Evolutionary conservation across 1,140 invertebrate species (phyloP), one percentile per base, ranked within the genome.

Genomic region (Apocrypta bakeri): DNA sequence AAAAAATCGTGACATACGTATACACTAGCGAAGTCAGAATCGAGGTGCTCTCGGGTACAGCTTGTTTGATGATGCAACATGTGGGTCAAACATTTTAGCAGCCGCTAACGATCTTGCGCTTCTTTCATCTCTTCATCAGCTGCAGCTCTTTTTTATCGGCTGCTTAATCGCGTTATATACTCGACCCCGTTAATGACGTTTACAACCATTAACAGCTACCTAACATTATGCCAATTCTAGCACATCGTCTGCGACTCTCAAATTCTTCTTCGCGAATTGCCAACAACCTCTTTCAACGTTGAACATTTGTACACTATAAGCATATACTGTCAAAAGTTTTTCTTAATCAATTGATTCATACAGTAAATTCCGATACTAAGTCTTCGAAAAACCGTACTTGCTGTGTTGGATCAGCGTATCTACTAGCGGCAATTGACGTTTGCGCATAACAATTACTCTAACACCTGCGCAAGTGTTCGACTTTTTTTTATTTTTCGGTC

Each of bases 61-160:
- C 27, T 56, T 74, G 25, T 3, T 29, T 33, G 68, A 73, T 87
- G 85, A 89, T 75, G 86, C 71, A 87, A 88, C 83, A 90, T 89
- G 85, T 91, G 86, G 90, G 90, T 90, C 90, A 87, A 87, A 88
- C 85, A 88, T 91, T 92, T 92, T 91, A 92, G 90, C 88, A 87
- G 80, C 61, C 82, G 85, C 83, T 88, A 90, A 90, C 84, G 84
- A 89, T 89, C 83, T 90, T 86, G 86, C 64, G 64, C 64, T 31
- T 83, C 69, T 27, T 63, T 40, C 48, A 56, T 56, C 21, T 56
- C 48, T 56, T 7, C 48, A 17, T 4, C 48, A 21, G 29, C 64
- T 4, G 31, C 78, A 29, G 61, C 72, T 76, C 29, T 42, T 81
- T 71, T 80, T 80, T 66, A 63, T 83, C 31, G 17, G 40, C 4